A percentile compares a stretch with the other conserved stretches of the same genome.
These are phyloP conservation scores for Caenorhabditis imperialis DNA, from an alignment of 2,888 invertebrate species.

Conservation along the genomic window DNA sequence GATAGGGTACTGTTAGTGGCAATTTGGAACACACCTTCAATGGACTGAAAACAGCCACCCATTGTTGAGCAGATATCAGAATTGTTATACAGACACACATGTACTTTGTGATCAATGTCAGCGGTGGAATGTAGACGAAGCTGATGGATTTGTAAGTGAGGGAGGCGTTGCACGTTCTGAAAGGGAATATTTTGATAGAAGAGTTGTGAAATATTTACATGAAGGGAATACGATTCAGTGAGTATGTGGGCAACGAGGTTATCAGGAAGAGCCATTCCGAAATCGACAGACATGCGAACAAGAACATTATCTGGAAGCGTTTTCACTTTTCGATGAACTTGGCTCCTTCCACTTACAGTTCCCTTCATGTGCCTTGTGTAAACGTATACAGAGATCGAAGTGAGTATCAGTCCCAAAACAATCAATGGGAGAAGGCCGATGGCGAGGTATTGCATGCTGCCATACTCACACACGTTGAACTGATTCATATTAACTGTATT, in stretches of 20 bases:
- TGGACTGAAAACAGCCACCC: conserved; percentile 29
- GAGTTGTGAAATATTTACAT: conserved; percentile 4
- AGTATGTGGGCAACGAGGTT: conserved; percentile 7
- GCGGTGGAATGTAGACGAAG: conserved; percentile 10
- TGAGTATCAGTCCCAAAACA: neutral
- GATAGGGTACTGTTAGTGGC: no score
- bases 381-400: conserved; percentile 21
- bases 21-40: no score
- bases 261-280: conserved; percentile 22
- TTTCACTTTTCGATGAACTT: no score
- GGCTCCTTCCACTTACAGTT: conserved; percentile 2
- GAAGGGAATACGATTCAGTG: conserved; percentile 1
- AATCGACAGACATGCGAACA: conserved; percentile 20
- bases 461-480: no score
- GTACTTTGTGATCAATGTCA: conserved; percentile 19
- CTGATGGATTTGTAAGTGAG: conserved; percentile 13
- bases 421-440: conserved; percentile 14
- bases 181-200: neutral
- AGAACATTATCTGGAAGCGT: conserved; percentile 25
- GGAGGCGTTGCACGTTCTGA: conserved; percentile 9
- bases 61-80: conserved; percentile 33
- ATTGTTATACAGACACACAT: conserved; percentile 42
- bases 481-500: no score
- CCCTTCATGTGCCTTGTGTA: conserved; percentile 23
- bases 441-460: conserved; percentile 3